These are phyloP conservation scores for Telenomus remus DNA, from an alignment of 1,140 invertebrate species.

Conservation along the genomic window DNA sequence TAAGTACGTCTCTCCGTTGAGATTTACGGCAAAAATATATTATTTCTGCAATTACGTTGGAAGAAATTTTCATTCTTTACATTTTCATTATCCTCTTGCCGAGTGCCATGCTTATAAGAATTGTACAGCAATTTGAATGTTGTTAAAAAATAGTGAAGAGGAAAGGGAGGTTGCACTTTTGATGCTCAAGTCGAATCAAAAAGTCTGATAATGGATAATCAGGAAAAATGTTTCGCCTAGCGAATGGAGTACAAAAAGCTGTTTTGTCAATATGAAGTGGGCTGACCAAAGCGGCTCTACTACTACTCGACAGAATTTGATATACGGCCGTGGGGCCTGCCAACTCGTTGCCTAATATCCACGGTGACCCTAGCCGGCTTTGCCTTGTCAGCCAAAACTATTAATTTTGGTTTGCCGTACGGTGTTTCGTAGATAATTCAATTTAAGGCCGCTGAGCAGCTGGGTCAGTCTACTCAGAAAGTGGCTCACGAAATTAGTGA, in stretches of 20 bases:
- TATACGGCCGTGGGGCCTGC: constrained; percentile 61
- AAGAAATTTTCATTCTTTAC: constrained; percentile 13
- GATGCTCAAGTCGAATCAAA: no score
- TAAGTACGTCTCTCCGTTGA: constrained; percentile 17
- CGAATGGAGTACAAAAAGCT: not conserved
- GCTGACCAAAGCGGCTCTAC: constrained; percentile 64
- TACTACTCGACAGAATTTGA: constrained; percentile 62
- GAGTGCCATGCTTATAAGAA: not conserved
- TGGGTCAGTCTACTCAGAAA: constrained; percentile 41
- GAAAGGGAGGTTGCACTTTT: not conserved
- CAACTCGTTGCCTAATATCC: constrained; percentile 67
- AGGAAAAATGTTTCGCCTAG: no score
- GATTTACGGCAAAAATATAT: constrained; percentile 23
- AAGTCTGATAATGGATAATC: no score
- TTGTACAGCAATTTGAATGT: no score
- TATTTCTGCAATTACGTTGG: constrained; percentile 3
- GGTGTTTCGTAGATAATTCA: constrained; percentile 63
- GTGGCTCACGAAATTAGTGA: constrained; percentile 54
- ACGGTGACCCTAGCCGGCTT: constrained; percentile 52
- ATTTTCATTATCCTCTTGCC: constrained; percentile 6
- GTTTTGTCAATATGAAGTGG: constrained; percentile 67
- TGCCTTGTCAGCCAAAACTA: constrained; percentile 66
- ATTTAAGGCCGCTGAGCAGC: constrained; percentile 55
- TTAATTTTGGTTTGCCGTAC: constrained; percentile 68
- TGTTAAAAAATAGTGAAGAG: no score